A percentile compares a stretch with the other conserved stretches of the same genome.
Conservation (phyloP, 1,140 invertebrate species). For the Trichonephila inaurata region DNA sequence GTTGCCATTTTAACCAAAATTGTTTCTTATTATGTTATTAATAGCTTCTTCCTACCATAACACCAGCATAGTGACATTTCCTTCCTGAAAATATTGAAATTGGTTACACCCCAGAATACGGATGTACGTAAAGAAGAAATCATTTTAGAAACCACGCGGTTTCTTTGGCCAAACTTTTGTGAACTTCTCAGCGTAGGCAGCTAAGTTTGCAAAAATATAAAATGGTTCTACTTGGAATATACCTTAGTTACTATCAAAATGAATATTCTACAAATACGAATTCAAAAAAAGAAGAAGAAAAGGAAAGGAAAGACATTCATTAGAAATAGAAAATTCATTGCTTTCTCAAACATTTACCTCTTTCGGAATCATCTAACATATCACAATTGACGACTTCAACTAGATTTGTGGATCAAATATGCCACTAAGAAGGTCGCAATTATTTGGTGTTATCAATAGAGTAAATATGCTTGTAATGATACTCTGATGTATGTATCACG, state of each 20-base stretch:
- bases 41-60: background rate
- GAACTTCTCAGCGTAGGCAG: too few relatives aligned
- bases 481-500: background rate
- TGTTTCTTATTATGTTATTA: background rate
- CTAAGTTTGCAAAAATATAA: too few relatives aligned
- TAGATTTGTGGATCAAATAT: background rate
- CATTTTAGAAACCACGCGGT: too few relatives aligned
- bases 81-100: background rate
- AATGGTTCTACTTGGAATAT: background rate
- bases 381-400: constrained; percentile 2
- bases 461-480: background rate
- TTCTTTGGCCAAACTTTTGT: too few relatives aligned
- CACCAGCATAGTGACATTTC: background rate
- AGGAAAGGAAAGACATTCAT: background rate
- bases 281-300: background rate
- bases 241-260: background rate
- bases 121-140: too few relatives aligned
- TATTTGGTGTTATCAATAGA: background rate
- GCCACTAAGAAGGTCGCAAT: background rate
- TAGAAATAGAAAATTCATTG: background rate
- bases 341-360: background rate
- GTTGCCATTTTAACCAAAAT: background rate
- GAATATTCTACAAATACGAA: background rate
- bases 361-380: constrained; percentile 26
- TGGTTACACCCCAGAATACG: too few relatives aligned